These are phyloP conservation scores for Parapristionchus giblindavisi DNA, from an alignment of 2,888 invertebrate genomes.

Conservation along the genomic window DNA sequence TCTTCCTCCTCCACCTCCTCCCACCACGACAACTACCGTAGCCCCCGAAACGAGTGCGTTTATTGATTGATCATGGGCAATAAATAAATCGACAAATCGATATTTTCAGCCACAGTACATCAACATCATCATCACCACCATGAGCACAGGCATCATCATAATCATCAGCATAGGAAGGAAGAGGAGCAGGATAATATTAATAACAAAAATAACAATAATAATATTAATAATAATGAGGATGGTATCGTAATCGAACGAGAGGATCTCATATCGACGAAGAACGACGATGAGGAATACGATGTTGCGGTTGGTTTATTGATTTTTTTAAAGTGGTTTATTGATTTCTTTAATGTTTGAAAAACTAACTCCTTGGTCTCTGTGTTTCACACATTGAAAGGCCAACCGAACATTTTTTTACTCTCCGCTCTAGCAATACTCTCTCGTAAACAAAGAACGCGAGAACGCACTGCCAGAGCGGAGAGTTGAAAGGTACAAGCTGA, in stretches of 20 bases:
- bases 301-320: neutral
- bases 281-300: constrained; percentile 12
- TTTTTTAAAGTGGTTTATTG: neutral
- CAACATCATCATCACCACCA: too few relatives aligned
- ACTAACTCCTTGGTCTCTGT: neutral
- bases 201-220: neutral
- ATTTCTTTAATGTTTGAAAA: neutral
- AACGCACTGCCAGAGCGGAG: too few relatives aligned
- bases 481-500: too few relatives aligned
- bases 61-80: too few relatives aligned
- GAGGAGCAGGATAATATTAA: neutral
- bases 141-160: too few relatives aligned
- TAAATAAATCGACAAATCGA: too few relatives aligned
- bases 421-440: too few relatives aligned
- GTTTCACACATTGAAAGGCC: too few relatives aligned
- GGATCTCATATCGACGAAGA: constrained; percentile 11
- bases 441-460: too few relatives aligned
- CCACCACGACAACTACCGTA: neutral
- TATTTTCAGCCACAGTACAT: too few relatives aligned
- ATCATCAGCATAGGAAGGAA: neutral
- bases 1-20: neutral
- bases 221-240: constrained; percentile 3
- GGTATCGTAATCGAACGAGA: constrained; percentile 28
- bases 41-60: neutral
- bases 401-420: too few relatives aligned